A percentile compares a stretch with the other conserved stretches of the same genome.
Evolutionary conservation across 2,113 vertebrate species (phyloP).

Genomic region (Promerops cafer): DNA sequence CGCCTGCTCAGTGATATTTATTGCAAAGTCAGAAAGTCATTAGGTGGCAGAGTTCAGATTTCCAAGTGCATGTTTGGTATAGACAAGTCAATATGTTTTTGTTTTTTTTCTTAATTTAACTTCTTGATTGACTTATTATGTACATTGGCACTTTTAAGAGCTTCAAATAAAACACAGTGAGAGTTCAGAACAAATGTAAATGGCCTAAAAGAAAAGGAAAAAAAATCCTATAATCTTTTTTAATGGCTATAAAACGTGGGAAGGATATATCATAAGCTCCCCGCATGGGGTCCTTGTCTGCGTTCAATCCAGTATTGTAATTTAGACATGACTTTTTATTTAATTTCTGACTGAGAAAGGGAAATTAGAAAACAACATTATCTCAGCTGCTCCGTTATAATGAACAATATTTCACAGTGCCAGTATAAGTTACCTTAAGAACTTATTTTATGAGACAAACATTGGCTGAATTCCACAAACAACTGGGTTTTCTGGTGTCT

Average conservation of each 20-base stretch:
- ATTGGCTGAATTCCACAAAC: constrained; percentile 55
- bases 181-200: constrained; percentile 81
- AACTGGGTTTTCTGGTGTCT: constrained; percentile 40
- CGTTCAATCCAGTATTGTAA: constrained; percentile 80
- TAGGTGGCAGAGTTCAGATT: constrained; percentile 36
- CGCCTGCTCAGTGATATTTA: constrained; percentile 37
- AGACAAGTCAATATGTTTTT: constrained; percentile 37
- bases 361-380: constrained; percentile 82
- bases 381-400: constrained; percentile 78
- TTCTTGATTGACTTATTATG: constrained; percentile 76
- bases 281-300: constrained; percentile 77
- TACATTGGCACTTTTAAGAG: constrained; percentile 76
- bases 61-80: constrained; percentile 30
- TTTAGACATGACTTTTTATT: constrained; percentile 85
- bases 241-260: constrained; percentile 74
- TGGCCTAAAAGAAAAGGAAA: constrained; percentile 73
- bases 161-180: constrained; percentile 74
- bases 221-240: constrained; percentile 72
- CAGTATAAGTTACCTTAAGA: constrained; percentile 78
- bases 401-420: constrained; percentile 79
- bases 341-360: constrained; percentile 84
- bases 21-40: constrained; percentile 12
- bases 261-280: constrained; percentile 77
- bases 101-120: constrained; percentile 76
- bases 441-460: constrained; percentile 74